Evolutionary conservation across 2,797 vertebrate species (phyloP).

Genomic region (Anas flavirostris): DNA sequence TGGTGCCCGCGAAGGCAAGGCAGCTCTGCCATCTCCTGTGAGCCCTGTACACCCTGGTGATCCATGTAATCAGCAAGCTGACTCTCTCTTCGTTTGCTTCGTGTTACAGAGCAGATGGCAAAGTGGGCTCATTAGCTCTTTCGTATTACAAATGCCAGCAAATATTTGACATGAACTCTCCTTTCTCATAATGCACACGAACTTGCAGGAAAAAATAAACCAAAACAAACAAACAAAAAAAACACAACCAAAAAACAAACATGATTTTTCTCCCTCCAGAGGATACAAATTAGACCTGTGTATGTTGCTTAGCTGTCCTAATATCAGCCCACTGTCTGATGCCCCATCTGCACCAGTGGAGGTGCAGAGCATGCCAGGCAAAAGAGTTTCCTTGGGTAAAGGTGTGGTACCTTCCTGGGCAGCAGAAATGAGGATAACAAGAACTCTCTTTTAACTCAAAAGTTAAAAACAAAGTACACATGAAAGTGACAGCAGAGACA

Average conservation of each 20-base stretch:
- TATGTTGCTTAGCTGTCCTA: background rate
- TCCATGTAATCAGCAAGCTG: background rate
- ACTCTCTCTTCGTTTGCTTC: rapidly evolving
- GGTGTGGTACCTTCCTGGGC: background rate
- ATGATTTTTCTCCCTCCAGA: background rate
- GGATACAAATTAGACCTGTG: background rate
- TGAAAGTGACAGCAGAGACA: background rate
- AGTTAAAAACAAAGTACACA: background rate
- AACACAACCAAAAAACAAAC: rapidly evolving
- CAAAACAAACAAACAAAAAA: background rate
- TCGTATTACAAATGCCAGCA: background rate
- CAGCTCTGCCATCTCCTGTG: background rate
- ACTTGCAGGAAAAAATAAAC: background rate
- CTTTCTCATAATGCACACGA: background rate
- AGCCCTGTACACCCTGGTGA: background rate
- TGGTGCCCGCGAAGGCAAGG: background rate
- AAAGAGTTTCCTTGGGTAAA: background rate
- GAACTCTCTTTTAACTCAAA: background rate
- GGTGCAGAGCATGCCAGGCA: background rate
- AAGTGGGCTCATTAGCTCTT: background rate
- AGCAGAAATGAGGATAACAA: background rate
- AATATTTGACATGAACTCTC: background rate
- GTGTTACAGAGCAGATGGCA: background rate
- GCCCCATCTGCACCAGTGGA: background rate
- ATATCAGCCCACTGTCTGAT: background rate